phyloP scores from a whole-genome alignment of 2,113 vertebrate genomes.

The Syngnathus scovelli region DNA sequence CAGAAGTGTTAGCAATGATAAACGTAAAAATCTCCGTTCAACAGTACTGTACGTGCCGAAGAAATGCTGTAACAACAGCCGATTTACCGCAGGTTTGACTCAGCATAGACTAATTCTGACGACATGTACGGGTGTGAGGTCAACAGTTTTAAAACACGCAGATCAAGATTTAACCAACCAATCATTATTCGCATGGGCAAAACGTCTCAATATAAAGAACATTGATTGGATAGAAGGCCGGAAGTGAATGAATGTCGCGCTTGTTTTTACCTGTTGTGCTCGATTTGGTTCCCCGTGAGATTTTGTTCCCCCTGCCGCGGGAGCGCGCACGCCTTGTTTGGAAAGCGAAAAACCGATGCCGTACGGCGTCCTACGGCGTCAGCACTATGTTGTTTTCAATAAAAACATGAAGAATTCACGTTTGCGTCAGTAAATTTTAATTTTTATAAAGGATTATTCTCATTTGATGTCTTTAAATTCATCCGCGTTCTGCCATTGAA shows the following conservation, averaged over 20 bases:
- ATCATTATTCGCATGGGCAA: slow-evolving; percentile 7
- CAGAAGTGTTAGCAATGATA: not conserved
- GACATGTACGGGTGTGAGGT: not conserved
- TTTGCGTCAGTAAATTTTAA: too few species aligned
- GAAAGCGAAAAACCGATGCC: too few species aligned
- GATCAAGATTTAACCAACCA: slow-evolving; percentile 44
- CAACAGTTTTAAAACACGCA: slow-evolving; percentile 34
- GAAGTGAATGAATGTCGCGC: not conserved
- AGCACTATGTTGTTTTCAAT: too few species aligned
- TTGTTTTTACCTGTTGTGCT: not conserved
- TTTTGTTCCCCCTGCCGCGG: too few species aligned
- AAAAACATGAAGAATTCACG: too few species aligned
- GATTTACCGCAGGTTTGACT: not conserved
- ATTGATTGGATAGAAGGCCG: slow-evolving; percentile 38
- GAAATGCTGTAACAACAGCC: not conserved
- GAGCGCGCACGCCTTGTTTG: too few species aligned
- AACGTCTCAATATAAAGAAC: not conserved
- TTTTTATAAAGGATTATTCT: too few species aligned
- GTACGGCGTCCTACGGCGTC: too few species aligned
- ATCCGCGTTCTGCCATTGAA: too few species aligned
- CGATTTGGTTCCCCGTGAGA: too few species aligned
- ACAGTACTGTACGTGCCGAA: not conserved
- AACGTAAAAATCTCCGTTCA: not conserved
- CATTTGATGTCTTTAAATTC: too few species aligned
- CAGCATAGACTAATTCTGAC: not conserved